Evolutionary conservation across 2,888 invertebrate species (phyloP), one percentile per base, ranked within the genome.

Genomic region (Drosophila monieri): DNA sequence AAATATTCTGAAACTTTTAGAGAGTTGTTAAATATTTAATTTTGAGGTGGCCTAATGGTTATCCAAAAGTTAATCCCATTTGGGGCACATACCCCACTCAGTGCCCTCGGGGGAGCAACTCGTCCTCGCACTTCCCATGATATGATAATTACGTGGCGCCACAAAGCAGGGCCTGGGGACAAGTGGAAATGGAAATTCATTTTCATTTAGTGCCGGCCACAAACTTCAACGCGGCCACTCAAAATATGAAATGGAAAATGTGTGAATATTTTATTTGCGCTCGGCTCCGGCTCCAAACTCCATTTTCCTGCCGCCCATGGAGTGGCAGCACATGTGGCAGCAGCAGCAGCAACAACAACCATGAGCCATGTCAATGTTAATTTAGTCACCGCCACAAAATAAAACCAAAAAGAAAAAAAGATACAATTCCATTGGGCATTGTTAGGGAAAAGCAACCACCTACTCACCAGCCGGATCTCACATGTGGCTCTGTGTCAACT

Each of bases 401-500:
- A 71, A 41, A 49, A 55, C 53, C 44, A 58, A 14, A 37, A 56
- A 54, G 21, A 23, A 48, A 57, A 73, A 72, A 68, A 68, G 65
- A 70, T 77, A 83, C 80, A 87, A 88, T 85, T 83, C 87, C 88
- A 83, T 80, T 76, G 87, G 88, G 88, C 73, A 87, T 80, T 85
- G 85, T 78, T 80, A 76, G 58, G 78, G 75, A 48, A 52, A 53
- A 64, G 44, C 62, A 52, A 52, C 52, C 62, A 44, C 62, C 62
- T 64, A 62, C 62, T 64, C 62, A 46, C 41, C 56, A 53, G 77
- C 73, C 79, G 74, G 85, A 76, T 80, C 86, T 80, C 89, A 88
- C 84, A 80, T 89, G 89, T 85, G 89, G 86, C 80, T 85, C 86
- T 73, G 76, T 89, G 89, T 90, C 89, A 88, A 89, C 86, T 84